phyloP scores from a whole-genome alignment of 2,888 invertebrate genomes.

The Agrilus cyanescens region DNA sequence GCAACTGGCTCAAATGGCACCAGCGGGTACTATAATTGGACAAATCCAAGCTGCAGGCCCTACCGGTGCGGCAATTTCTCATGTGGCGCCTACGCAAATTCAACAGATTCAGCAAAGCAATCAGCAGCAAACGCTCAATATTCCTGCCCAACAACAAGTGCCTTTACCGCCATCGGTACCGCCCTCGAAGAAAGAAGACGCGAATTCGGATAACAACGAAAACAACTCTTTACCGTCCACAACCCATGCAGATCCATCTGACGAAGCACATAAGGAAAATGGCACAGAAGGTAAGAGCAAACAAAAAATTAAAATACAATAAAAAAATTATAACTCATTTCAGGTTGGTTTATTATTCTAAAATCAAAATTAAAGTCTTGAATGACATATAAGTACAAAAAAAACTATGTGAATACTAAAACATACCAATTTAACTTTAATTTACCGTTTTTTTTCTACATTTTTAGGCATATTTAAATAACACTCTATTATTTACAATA shows the following conservation, averaged over 20 bases:
- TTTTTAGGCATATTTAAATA: no score
- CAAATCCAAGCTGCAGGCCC: slow-evolving; percentile 29
- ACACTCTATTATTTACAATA: no score
- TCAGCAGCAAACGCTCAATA: slow-evolving; percentile 25
- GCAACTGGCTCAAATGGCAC: slow-evolving; percentile 41
- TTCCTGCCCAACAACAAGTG: slow-evolving; percentile 30
- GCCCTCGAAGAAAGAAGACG: slow-evolving; percentile 16
- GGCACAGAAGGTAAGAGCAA: slow-evolving; percentile 18
- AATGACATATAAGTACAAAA: no score
- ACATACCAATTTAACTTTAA: no score
- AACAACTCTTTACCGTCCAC: no score
- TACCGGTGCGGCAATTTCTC: slow-evolving; percentile 24
- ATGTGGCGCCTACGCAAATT: slow-evolving; percentile 27
- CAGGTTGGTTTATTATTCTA: no score
- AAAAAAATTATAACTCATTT: no score
- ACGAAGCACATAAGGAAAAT: slow-evolving; percentile 20
- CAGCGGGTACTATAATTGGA: slow-evolving; percentile 37
- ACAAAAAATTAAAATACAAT: no score
- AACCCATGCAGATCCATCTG: slow-evolving; percentile 9
- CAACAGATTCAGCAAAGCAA: slow-evolving; percentile 24
- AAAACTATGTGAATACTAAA: no score
- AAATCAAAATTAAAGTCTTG: no score
- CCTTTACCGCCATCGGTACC: slow-evolving; percentile 28
- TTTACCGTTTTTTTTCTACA: no score
- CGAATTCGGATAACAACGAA: no score